Conservation (phyloP, 1,140 invertebrate genomes). For the Nasonia vitripennis region DNA sequence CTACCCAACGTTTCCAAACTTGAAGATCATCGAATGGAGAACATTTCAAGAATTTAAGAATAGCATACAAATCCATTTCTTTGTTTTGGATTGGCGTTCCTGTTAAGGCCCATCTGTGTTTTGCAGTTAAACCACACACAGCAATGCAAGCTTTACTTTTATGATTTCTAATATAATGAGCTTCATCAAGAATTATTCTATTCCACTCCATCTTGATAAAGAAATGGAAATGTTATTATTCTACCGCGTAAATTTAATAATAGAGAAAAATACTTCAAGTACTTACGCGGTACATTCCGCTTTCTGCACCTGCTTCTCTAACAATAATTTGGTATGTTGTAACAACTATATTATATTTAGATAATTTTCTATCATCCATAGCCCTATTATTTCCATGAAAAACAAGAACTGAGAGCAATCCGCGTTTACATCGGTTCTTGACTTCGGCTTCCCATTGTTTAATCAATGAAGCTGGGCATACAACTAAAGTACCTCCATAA, state of each 20-base stretch:
- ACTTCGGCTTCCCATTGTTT: constrained; percentile 93
- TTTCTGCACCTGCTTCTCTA: constrained; percentile 73
- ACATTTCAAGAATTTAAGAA: constrained; percentile 89
- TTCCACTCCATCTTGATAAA: constrained; percentile 82
- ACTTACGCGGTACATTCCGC: constrained; percentile 59
- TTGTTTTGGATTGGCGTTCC: constrained; percentile 98
- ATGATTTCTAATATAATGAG: constrained; percentile 92
- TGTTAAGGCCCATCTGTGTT: constrained; percentile 89
- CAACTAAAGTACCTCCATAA: constrained; percentile 86
- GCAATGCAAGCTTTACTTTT: constrained; percentile 85
- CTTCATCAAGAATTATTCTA: constrained; percentile 94
- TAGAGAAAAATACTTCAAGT: constrained; percentile 21
- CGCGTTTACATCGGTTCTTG: constrained; percentile 77
- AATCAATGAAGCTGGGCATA: constrained; percentile 90
- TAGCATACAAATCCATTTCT: constrained; percentile 90
- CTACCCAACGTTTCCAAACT: constrained; percentile 81
- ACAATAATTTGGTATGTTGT: constrained; percentile 85
- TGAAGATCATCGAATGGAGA: constrained; percentile 91
- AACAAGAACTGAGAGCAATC: constrained; percentile 80
- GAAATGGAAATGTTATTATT: constrained; percentile 50
- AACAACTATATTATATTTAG: constrained; percentile 82
- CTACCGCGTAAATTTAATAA: not conserved
- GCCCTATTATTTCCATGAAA: constrained; percentile 90
- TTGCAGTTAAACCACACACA: constrained; percentile 79
- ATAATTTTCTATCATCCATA: constrained; percentile 78